phyloP scores from a whole-genome alignment of 2,113 vertebrate genomes.

The Odobenus rosmarus region DNA sequence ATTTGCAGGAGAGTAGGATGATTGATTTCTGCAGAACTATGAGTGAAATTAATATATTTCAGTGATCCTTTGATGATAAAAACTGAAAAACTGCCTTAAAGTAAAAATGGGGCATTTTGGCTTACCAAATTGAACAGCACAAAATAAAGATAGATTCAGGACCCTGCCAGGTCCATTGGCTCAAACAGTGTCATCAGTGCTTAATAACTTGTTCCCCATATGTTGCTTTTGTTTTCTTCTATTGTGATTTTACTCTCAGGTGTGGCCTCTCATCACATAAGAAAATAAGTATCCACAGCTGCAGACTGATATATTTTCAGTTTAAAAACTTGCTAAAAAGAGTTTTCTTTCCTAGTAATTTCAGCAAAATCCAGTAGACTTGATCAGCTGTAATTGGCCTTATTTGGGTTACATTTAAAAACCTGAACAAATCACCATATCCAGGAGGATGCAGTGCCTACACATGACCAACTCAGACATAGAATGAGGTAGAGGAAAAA shows the following conservation, averaged over 20 bases:
- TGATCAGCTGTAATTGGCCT: background rate
- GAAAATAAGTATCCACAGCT: background rate
- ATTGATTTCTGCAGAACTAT: background rate
- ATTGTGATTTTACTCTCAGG: background rate
- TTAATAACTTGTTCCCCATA: accelerated
- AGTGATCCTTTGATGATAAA: background rate
- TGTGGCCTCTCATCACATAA: background rate
- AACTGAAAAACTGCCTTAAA: background rate
- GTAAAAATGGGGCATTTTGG: background rate
- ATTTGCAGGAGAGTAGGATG: background rate
- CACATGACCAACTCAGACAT: background rate
- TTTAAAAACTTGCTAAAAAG: background rate
- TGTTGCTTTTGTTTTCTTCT: background rate
- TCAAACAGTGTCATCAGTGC: background rate
- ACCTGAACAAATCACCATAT: background rate
- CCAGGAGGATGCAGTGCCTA: background rate
- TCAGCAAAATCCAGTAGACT: background rate
- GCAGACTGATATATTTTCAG: background rate
- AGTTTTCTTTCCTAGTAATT: background rate
- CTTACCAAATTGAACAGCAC: background rate
- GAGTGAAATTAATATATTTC: background rate
- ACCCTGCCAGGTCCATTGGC: accelerated
- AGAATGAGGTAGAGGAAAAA: background rate
- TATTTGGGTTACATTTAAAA: background rate
- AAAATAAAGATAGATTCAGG: background rate